Conservation (phyloP, 1,140 invertebrate genomes). For the Zaprionus lachaisei region DNA sequence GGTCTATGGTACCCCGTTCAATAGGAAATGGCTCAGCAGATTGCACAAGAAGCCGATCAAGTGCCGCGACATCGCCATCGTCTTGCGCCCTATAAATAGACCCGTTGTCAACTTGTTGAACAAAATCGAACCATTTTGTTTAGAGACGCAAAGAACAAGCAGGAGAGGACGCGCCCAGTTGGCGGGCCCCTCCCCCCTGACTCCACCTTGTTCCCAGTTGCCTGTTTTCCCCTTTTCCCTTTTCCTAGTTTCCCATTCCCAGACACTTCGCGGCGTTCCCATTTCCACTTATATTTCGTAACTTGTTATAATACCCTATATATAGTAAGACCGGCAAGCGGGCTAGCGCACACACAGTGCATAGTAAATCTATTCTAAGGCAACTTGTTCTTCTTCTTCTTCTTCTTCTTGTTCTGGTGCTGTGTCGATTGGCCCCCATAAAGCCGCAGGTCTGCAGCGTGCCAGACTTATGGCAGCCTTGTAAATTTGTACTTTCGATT, state of each 20-base stretch:
- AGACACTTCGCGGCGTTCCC: conserved; percentile 2
- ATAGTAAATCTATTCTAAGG: background rate
- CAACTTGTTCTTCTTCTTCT: too few species aligned
- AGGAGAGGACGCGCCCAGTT: conserved; percentile 25
- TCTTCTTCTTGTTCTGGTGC: too few species aligned
- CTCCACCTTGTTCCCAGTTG: background rate
- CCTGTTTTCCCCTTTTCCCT: too few species aligned
- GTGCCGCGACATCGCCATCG: background rate
- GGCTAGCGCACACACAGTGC: background rate
- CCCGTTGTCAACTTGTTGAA: conserved; percentile 50
- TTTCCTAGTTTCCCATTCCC: background rate
- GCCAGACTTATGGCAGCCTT: conserved; percentile 6
- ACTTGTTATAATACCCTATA: conserved; percentile 24
- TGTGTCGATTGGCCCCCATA: background rate
- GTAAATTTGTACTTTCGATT: conserved; percentile 6
- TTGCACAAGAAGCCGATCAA: conserved; percentile 42
- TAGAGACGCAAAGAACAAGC: conserved; percentile 9
- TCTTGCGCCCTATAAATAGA: conserved; percentile 40
- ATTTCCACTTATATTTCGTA: conserved; percentile 2
- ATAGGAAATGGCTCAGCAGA: conserved; percentile 39
- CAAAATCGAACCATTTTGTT: conserved; percentile 49
- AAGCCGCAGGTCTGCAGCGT: background rate
- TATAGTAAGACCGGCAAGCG: background rate
- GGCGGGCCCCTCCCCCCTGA: background rate
- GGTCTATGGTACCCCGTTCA: background rate